These are phyloP conservation scores for Orthonychiurus folsomi DNA, from an alignment of 2,888 invertebrate genomes.

Conservation along the genomic window DNA sequence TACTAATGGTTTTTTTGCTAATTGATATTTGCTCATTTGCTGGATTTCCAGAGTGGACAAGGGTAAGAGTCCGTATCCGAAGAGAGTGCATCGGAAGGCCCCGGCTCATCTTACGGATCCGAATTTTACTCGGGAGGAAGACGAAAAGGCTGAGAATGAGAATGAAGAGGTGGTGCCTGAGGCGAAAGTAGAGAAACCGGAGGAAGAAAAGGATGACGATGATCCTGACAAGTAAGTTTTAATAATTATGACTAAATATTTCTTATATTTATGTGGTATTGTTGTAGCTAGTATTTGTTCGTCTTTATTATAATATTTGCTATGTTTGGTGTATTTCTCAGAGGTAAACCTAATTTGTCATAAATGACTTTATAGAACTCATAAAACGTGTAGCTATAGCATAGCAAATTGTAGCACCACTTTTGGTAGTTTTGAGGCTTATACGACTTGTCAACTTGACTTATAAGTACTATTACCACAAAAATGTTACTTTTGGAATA, in stretches of 20 bases:
- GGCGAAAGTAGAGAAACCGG: constrained; percentile 42
- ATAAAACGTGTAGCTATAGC: too few species aligned
- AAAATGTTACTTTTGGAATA: too few species aligned
- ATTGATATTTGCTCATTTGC: neutral
- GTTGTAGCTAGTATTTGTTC: neutral
- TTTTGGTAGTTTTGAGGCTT: too few species aligned
- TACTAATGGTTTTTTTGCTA: neutral
- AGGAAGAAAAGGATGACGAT: constrained; percentile 42
- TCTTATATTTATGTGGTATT: neutral
- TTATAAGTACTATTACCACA: too few species aligned
- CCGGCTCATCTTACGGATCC: constrained; percentile 46
- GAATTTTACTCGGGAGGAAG: neutral
- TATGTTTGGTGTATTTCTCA: too few species aligned
- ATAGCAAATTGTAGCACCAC: too few species aligned
- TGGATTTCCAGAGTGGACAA: neutral
- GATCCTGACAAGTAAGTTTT: constrained; percentile 38
- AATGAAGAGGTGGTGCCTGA: constrained; percentile 35
- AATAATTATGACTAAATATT: neutral
- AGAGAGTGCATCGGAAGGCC: constrained; percentile 49
- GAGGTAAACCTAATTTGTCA: too few species aligned
- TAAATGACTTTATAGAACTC: too few species aligned
- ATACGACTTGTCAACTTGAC: too few species aligned
- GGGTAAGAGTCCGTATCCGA: constrained; percentile 8
- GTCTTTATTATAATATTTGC: too few species aligned
- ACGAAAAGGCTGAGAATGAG: neutral